These are phyloP conservation scores for Drosophila subobscura DNA, from an alignment of 1,140 invertebrate species.

Conservation along the genomic window DNA sequence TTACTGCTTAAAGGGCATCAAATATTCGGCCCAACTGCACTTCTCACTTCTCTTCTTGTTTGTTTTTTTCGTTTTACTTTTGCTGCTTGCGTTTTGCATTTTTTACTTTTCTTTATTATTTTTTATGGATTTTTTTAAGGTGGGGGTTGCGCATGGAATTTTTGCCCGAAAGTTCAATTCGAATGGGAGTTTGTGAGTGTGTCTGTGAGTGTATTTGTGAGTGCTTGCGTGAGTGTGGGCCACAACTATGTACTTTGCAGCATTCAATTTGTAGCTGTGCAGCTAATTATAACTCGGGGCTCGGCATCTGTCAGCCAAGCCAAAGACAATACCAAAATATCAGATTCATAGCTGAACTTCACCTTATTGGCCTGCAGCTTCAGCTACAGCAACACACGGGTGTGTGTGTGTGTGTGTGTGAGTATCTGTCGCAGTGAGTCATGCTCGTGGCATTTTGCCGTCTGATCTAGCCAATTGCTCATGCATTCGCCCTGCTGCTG, in stretches of 20 bases:
- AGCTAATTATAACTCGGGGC: constrained; percentile 66
- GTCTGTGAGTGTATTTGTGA: constrained; percentile 11
- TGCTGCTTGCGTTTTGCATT: constrained; percentile 51
- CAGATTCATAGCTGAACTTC: constrained; percentile 68
- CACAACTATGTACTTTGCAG: constrained; percentile 19
- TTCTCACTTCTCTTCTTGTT: not conserved
- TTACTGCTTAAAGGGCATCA: not conserved
- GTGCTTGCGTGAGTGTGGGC: constrained; percentile 24
- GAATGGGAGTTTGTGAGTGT: not conserved
- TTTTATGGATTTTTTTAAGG: constrained; percentile 65
- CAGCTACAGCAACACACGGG: constrained; percentile 60
- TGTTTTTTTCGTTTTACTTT: constrained; percentile 25
- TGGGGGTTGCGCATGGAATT: constrained; percentile 70
- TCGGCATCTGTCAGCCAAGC: constrained; percentile 57
- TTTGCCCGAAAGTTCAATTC: constrained; percentile 60
- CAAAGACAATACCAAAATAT: constrained; percentile 35
- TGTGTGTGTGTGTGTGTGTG: constrained; percentile 12
- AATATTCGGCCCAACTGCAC: no score
- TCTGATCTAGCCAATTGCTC: constrained; percentile 39
- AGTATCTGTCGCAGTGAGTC: not conserved
- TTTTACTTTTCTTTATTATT: constrained; percentile 41
- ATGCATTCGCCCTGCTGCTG: constrained; percentile 34
- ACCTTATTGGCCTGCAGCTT: constrained; percentile 47
- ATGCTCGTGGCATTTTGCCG: constrained; percentile 22
- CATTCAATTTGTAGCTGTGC: constrained; percentile 55